phyloP scores from a whole-genome alignment of 2,113 vertebrate species.

The Periophthalmodon schlosseri region DNA sequence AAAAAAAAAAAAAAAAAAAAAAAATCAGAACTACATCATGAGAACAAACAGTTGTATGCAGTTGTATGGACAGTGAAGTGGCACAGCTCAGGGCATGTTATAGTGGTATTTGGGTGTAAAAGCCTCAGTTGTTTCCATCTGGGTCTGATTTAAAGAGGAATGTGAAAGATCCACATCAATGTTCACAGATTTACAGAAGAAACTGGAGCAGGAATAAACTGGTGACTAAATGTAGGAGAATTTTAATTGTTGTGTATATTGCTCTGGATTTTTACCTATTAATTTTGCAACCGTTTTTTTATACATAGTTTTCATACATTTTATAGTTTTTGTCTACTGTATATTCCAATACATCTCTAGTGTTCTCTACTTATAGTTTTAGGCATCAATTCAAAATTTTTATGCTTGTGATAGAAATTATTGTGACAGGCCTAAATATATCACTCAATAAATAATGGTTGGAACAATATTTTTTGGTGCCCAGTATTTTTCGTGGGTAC shows the following conservation, averaged over 20 bases:
- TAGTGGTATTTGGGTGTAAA: constrained; percentile 4
- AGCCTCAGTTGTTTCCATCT: constrained; percentile 55
- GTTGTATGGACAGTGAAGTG: neutral
- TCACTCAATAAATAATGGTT: too few species aligned
- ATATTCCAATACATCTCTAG: neutral
- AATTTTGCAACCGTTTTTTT: too few species aligned
- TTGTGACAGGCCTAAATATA: too few species aligned
- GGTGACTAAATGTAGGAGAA: neutral
- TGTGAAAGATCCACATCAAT: constrained; percentile 40
- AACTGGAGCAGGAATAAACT: neutral
- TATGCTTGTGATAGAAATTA: too few species aligned
- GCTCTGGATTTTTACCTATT: neutral
- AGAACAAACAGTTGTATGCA: neutral
- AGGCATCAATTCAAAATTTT: too few species aligned
- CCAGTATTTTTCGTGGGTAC: too few species aligned
- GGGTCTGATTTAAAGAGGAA: constrained; percentile 67
- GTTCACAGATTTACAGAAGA: neutral
- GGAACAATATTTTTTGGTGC: too few species aligned
- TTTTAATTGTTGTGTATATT: neutral
- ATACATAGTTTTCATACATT: too few species aligned
- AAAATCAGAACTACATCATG: neutral
- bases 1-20: constrained; percentile 22
- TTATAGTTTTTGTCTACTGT: neutral
- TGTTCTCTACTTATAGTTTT: neutral
- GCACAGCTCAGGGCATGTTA: neutral